phyloP scores from a whole-genome alignment of 1,140 invertebrate species.

The Solenopsis fugax region DNA sequence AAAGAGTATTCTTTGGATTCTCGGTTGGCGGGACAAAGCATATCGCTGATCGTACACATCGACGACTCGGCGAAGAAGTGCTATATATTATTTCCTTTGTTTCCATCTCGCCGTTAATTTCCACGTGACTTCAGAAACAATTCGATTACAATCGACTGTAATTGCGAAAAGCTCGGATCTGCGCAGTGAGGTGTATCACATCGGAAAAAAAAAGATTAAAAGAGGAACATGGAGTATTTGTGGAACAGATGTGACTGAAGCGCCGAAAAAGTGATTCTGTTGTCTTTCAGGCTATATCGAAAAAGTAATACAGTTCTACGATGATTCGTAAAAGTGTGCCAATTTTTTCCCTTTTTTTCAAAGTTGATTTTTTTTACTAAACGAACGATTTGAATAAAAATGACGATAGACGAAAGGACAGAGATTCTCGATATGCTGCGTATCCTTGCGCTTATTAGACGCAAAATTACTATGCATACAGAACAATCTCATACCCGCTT shows the following conservation, averaged over 20 bases:
- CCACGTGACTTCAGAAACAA: slow-evolving; percentile 68
- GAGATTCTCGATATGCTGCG: background rate
- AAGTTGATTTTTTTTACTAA: slow-evolving; percentile 55
- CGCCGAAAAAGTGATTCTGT: slow-evolving; percentile 41
- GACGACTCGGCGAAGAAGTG: slow-evolving; percentile 29
- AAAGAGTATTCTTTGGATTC: slow-evolving; percentile 53
- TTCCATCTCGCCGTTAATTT: slow-evolving; percentile 70
- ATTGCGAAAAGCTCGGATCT: slow-evolving; percentile 32
- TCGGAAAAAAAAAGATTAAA: background rate
- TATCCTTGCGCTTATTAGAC: background rate
- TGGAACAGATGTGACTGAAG: background rate
- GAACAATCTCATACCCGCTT: slow-evolving; percentile 19
- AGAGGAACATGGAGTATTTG: background rate
- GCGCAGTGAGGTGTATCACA: slow-evolving; percentile 44
- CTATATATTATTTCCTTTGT: slow-evolving; percentile 76
- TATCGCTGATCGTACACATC: background rate
- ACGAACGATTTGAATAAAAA: slow-evolving; percentile 14
- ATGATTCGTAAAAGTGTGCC: slow-evolving; percentile 41
- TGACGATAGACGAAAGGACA: background rate
- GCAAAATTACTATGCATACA: background rate
- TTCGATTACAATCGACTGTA: slow-evolving; percentile 72
- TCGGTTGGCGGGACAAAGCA: slow-evolving; percentile 46
- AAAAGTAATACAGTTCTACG: slow-evolving; percentile 7
- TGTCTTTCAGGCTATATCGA: slow-evolving; percentile 10
- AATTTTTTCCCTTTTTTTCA: slow-evolving; percentile 18